These are phyloP conservation scores for Oreocharis arfaki DNA, from an alignment of 2,113 vertebrate species.

Conservation along the genomic window DNA sequence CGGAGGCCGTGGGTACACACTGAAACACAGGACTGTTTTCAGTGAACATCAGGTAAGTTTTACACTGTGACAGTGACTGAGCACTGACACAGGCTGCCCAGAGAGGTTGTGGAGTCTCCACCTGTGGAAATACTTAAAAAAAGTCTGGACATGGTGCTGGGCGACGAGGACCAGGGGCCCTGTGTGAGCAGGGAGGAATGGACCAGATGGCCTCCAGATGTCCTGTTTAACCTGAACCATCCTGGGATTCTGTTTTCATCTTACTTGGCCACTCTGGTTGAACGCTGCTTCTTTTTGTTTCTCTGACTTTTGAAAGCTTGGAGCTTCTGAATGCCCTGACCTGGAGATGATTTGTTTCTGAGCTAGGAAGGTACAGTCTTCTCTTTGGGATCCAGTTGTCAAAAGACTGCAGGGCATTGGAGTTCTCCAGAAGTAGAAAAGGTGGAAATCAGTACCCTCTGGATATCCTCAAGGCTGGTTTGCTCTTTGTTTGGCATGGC, in stretches of 20 bases:
- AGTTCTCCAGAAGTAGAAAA: not conserved
- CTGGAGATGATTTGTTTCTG: not conserved
- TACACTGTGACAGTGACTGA: not conserved
- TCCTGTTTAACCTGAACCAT: not conserved
- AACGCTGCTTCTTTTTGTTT: not conserved
- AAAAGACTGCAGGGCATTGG: not conserved
- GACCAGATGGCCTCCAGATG: not conserved
- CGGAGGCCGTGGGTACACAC: accelerated
- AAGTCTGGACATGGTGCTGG: not conserved
- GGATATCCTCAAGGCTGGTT: not conserved
- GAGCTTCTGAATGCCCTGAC: not conserved
- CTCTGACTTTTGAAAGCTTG: not conserved
- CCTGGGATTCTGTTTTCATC: not conserved
- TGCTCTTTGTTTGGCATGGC: not conserved
- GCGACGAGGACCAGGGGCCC: not conserved
- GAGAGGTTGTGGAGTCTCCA: not conserved
- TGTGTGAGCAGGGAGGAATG: not conserved
- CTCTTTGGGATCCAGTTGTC: not conserved
- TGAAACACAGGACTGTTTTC: not conserved
- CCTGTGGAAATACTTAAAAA: not conserved
- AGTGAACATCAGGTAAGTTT: not conserved
- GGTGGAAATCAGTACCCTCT: not conserved
- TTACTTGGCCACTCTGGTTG: not conserved
- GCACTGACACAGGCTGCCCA: not conserved
- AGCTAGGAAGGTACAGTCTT: not conserved